Base-by-base conservation (phyloP, 2,113 vertebrate species). In the Zosterops borbonicus region DNA sequence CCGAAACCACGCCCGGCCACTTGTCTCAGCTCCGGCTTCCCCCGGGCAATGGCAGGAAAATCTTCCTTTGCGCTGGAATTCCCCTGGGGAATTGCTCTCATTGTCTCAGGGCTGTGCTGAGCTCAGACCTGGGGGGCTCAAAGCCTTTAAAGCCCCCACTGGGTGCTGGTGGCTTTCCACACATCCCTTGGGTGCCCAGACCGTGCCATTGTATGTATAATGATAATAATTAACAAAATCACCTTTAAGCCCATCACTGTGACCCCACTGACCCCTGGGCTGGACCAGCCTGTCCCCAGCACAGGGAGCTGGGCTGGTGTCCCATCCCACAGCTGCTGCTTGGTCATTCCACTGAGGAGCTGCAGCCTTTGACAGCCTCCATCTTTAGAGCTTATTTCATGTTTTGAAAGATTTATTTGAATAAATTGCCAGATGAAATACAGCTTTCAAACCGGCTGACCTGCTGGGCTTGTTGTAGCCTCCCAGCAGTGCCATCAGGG, bases 381-480 rank as follows among this genome's bases (percentile, higher is more conserved):
- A 4, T 46, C 94, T 67, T 50, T 59, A 22, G 1, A 29, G 68
- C 46, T 83, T 67, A 35, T 87, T 92, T 78, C 33, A 37, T 35
- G 60, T 46, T 50, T 75, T 83, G 85, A 90, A 90, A 89, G 77
- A 83, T 93, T 92, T 81, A 89, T 93, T 74, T 65, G 83, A 92
- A 94, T 93, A 70, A 92, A 93, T 44, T 88, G 92, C 90, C 64
- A 70, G 89, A 74, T 89, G 77, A 93, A 92, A 86, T 33, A 18
- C 64, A 46, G 76, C 92, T 94, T 92, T 89, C 86, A 73, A 22
- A 22, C 79, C 50, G 0, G 6, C 20, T 88, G 91, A 94, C 93
- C 93, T 89, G 93, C 93, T 93, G 95, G 44, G 86, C 79, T 70
- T 70, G 22, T 53, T 92, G 89, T n/a, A 94, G 94, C 94, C 94